Conservation (phyloP, 2,113 vertebrate genomes). For the Aspidoscelis tigris region DNA sequence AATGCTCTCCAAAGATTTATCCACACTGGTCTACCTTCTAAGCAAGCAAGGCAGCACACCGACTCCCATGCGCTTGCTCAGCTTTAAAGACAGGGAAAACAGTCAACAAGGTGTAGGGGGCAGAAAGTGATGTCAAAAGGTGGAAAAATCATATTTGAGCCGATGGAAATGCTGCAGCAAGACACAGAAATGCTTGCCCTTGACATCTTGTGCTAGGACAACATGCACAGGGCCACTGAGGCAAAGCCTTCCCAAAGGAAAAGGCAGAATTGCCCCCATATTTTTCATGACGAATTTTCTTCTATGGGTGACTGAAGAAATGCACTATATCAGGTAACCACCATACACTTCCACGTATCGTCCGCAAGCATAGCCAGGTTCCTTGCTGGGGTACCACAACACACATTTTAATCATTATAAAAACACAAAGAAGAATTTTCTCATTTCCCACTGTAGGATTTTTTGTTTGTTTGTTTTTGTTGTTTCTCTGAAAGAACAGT, state of each 20-base stretch:
- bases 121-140: background rate
- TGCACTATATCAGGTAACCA: background rate
- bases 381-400: background rate
- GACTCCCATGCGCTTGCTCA: accelerated
- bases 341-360: background rate
- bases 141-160: background rate
- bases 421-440: background rate
- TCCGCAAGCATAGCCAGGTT: background rate
- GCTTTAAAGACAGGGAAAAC: background rate
- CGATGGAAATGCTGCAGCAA: background rate
- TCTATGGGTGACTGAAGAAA: background rate
- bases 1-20: background rate
- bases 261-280: background rate
- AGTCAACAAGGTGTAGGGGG: background rate
- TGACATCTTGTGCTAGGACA: background rate
- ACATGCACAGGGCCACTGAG: too few species aligned
- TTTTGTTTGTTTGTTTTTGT: background rate
- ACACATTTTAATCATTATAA: background rate
- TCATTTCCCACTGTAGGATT: background rate
- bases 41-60: accelerated
- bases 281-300: background rate
- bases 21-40: accelerated
- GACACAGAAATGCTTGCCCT: background rate
- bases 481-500: background rate
- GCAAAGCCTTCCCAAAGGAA: background rate